These are phyloP conservation scores for Scartelaos histophorus DNA, from an alignment of 2,113 vertebrate species.

Conservation along the genomic window DNA sequence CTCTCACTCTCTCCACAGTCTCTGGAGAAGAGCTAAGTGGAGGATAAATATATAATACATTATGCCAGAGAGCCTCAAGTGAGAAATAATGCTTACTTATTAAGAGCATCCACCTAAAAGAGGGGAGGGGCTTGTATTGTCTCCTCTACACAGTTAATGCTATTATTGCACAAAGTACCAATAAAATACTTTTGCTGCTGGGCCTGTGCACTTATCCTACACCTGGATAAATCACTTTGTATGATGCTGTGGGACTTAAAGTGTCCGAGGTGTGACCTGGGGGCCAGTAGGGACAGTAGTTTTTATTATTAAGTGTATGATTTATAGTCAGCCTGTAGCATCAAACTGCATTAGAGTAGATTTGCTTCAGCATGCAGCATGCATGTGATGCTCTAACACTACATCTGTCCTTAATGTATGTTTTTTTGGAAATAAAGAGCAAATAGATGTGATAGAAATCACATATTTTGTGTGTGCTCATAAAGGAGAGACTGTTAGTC, in stretches of 20 bases:
- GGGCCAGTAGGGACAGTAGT: neutral
- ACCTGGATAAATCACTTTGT: neutral
- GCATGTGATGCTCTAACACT: neutral
- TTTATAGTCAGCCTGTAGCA: neutral
- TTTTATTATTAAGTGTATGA: neutral
- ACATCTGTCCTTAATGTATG: neutral
- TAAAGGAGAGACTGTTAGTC: no score
- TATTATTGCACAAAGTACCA: constrained; percentile 5
- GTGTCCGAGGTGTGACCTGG: neutral
- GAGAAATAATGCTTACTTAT: constrained; percentile 46
- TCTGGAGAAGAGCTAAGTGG: constrained; percentile 34
- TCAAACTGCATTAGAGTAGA: neutral
- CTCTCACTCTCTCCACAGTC: constrained; percentile 22
- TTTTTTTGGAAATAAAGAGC: neutral
- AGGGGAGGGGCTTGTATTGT: constrained; percentile 1
- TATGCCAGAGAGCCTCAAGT: constrained; percentile 33
- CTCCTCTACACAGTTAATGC: constrained; percentile 23
- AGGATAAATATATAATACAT: constrained; percentile 50
- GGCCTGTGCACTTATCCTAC: neutral
- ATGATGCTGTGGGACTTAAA: neutral
- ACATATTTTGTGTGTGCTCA: no score
- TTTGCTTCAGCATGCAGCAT: neutral
- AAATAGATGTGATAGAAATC: no score
- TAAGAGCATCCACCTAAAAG: constrained; percentile 22
- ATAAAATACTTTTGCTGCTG: neutral